phyloP scores from a whole-genome alignment of 2,888 invertebrate species.

The Panzeria rudis region DNA sequence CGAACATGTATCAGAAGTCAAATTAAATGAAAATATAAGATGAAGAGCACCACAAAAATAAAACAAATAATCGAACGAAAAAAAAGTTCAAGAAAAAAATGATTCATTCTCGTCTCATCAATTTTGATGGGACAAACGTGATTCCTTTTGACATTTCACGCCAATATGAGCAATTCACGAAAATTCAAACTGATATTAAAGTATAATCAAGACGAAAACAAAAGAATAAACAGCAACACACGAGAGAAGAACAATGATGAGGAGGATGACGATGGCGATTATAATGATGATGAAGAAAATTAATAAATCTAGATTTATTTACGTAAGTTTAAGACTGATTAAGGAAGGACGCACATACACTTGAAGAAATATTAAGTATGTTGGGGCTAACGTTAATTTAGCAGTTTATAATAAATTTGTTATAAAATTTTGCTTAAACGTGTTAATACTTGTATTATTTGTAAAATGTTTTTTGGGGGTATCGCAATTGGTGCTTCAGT shows the following conservation, averaged over 20 bases:
- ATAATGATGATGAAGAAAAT: constrained; percentile 59
- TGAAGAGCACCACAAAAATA: constrained; percentile 44
- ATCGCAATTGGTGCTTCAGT: too few relatives aligned
- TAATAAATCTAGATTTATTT: constrained; percentile 65
- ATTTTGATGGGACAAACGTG: constrained; percentile 73
- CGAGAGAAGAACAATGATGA: neutral
- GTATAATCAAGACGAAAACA: constrained; percentile 66
- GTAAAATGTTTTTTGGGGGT: too few relatives aligned
- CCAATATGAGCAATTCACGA: constrained; percentile 73
- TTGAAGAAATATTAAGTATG: too few relatives aligned
- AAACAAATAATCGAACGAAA: constrained; percentile 25
- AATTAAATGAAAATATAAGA: constrained; percentile 65
- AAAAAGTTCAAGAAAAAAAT: constrained; percentile 24
- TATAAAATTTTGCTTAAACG: too few relatives aligned
- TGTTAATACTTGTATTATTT: too few relatives aligned
- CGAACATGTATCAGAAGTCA: constrained; percentile 67
- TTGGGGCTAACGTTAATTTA: too few relatives aligned
- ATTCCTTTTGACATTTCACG: constrained; percentile 74
- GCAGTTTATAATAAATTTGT: too few relatives aligned
- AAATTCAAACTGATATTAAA: constrained; percentile 73
- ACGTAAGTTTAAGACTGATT: constrained; percentile 27
- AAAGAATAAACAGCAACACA: constrained; percentile 53
- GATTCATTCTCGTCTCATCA: constrained; percentile 78
- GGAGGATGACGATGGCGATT: constrained; percentile 30
- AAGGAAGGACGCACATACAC: constrained; percentile 29